These are phyloP conservation scores for Muscicapa striata DNA, from an alignment of 2,797 vertebrate genomes.

Conservation along the genomic window DNA sequence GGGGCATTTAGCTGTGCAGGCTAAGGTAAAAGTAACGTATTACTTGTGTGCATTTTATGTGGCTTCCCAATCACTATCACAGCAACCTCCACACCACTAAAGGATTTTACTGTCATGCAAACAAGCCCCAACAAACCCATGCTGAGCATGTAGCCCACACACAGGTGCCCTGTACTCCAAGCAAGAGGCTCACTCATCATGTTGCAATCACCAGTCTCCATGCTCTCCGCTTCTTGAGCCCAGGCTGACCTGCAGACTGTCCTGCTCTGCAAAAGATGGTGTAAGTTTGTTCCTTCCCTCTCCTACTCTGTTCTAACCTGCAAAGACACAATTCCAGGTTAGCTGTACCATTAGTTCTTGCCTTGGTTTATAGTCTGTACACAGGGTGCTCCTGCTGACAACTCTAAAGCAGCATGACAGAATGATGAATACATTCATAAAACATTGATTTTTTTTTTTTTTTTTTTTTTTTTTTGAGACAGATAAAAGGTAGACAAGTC, in stretches of 20 bases:
- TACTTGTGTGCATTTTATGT: neutral
- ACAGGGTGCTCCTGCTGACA: conserved; percentile 29
- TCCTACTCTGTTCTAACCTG: neutral
- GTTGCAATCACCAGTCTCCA: neutral
- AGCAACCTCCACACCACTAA: neutral
- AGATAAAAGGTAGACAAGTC: conserved; percentile 39
- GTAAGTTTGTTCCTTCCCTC: neutral
- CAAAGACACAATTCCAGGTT: neutral
- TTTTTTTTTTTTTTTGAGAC: conserved; percentile 5
- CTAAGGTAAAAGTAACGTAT: neutral
- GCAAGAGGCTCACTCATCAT: neutral
- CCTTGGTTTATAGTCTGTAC: neutral
- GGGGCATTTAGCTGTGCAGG: neutral
- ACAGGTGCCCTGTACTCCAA: neutral
- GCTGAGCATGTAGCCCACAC: neutral
- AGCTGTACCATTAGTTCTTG: neutral
- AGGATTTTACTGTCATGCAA: neutral
- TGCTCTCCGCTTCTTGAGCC: neutral
- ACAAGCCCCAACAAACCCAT: neutral
- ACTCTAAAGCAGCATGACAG: neutral
- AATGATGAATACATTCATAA: conserved; percentile 33
- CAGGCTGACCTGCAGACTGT: neutral
- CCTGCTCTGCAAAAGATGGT: neutral
- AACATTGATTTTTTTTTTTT: conserved; percentile 1
- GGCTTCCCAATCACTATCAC: neutral